Base-by-base conservation (phyloP, 1,140 invertebrate species). In the Drosophila tani region DNA sequence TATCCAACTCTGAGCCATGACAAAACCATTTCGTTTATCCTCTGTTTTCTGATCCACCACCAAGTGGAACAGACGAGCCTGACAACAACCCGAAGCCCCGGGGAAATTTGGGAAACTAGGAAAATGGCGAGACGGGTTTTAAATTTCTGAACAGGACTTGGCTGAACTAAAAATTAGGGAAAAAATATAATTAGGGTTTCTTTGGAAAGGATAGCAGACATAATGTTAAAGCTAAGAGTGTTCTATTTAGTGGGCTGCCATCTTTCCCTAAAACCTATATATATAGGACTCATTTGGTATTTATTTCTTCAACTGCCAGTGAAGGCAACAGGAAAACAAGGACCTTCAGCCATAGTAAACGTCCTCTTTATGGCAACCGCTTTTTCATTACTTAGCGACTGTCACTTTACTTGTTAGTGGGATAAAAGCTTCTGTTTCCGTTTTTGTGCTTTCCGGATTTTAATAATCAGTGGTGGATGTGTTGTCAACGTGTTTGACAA, bases 11-110 rank as follows among this genome's bases (percentile, higher is more conserved):
- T 17, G 21, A 15, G n/a, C 29, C 9, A n/a, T 27, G 32, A 15
- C 6, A 63, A 63, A 68, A 63, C 21, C 21, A 63, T 68, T 49
- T 68, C 35, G 14, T 17, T 68, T 45, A 17, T 15, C 15, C 17
- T 50, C 11, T n/a, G 24, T 35, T 49, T 35, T 24, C 38, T 58
- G 63, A 65, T 57, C 19, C 40, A 65, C 17, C 19, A 59, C 21
- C 21, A 63, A 46, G 21, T 41, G 24, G 27, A 43, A 57, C 38
- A 65, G 51, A 21, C 17, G 38, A 65, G 24, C 12, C 15, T 51
- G 45, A 32, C 29, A 68, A 50, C 35, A 41, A 14, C 9, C 27
- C 15, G 8, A 68, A 32, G 64, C 24, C 32, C 49, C 35, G 45
- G 47, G 59, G 66, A 64, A 68, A 68, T 29, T 38, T 35, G 35